phyloP scores from a whole-genome alignment of 2,113 vertebrate genomes.

The Stigmatopora argus region DNA sequence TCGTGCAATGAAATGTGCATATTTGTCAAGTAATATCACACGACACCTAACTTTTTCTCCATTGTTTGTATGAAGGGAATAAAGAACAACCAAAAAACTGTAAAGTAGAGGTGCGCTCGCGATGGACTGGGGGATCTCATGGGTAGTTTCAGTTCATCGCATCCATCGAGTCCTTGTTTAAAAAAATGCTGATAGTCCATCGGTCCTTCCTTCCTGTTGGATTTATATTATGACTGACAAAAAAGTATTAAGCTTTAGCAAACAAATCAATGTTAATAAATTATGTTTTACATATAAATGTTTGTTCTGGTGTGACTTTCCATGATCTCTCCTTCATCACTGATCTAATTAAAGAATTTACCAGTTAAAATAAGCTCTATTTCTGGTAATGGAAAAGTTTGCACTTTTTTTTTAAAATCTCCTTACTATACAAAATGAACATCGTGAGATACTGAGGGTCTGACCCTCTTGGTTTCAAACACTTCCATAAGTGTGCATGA shows the following conservation, averaged over 20 bases:
- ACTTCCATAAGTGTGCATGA: slow-evolving; percentile 33
- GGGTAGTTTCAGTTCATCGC: no score
- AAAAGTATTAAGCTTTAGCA: no score
- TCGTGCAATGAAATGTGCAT: slow-evolving; percentile 44
- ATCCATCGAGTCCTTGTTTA: no score
- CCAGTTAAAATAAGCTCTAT: background rate
- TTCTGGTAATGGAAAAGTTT: background rate
- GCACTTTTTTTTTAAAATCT: background rate
- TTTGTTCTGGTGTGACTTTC: background rate
- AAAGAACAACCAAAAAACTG: slow-evolving; percentile 27
- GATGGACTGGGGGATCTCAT: no score
- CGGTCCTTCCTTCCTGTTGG: no score
- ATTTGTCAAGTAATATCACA: slow-evolving; percentile 34
- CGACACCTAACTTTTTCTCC: slow-evolving; percentile 46
- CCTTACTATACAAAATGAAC: slow-evolving; percentile 24
- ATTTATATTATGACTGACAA: no score
- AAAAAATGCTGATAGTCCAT: no score
- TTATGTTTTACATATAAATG: no score
- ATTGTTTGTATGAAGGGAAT: slow-evolving; percentile 35
- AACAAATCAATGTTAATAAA: no score
- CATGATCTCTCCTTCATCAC: background rate
- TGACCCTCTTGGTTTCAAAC: slow-evolving; percentile 28
- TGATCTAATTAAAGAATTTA: background rate
- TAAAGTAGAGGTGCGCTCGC: no score
- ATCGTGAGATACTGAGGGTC: slow-evolving; percentile 7